Base-by-base conservation (phyloP, 2,113 vertebrate species). In the Chlamydotis undulata region DNA sequence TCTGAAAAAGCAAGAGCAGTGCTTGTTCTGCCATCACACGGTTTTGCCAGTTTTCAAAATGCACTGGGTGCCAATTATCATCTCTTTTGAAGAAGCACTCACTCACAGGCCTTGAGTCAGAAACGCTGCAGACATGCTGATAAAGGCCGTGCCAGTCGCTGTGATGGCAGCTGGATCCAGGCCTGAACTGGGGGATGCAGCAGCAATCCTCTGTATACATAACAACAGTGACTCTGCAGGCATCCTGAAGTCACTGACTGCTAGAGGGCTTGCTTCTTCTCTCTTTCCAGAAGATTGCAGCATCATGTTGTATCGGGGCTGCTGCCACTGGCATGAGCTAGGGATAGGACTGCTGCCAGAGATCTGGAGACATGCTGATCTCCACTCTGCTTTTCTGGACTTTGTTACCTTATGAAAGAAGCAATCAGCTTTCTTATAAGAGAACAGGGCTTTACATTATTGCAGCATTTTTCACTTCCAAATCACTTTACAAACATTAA, bases 51-150 rank as follows among this genome's bases (percentile, higher is more conserved):
- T 67, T 73, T 76, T 61, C 73, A 70, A 67, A 89, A 89, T 25
- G 9, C 26, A 41, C 14, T 16, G 69, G 22, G 19, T 33, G 61
- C 26, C 18, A 33, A 18, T 31, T 87, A 24, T 10, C 25, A 25
- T 39, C 9, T 50, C 25, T 75, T 75, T 33, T 47, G 35, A 59
- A 59, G 75, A 91, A 19, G 6, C 5, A 22, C 80, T 80, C n/a
- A 23, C 43, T 49, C 39, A 33, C 0, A 4, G 24, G 12, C 61
- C 68, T 76, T 64, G 37, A 73, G 39, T n/a, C 19, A 83, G n/a
- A 70, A 88, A 41, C 0, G 0, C 41, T 55, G 57, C 31, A 83
- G 74, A 17, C 2, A 3, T 1, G 0, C 12, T 68, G 33, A 37
- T 56, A n/a, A 76, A 71, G 41, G 63, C 31, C 12, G 1, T 11